A percentile compares a stretch with the other conserved stretches of the same genome.
These are phyloP conservation scores for Drosophila nr. perissopoda DNA, from an alignment of 2,888 invertebrate genomes.

Conservation along the genomic window DNA sequence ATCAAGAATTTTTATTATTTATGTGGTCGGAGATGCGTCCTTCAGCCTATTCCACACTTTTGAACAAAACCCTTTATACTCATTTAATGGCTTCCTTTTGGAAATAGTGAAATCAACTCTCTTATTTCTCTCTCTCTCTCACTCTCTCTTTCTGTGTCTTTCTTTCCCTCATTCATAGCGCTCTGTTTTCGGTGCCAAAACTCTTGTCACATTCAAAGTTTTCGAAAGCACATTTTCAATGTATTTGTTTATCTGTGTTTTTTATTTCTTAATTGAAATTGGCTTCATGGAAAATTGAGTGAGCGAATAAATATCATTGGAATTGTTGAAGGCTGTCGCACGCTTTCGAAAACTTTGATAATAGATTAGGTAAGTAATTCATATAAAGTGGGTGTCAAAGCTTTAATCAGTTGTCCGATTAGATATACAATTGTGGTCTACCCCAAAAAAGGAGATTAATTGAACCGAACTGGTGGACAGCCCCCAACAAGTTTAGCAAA, in stretches of 20 bases:
- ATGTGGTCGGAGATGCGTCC: no score
- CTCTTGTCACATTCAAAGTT: slow-evolving; percentile 77
- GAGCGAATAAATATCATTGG: slow-evolving; percentile 75
- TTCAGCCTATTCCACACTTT: background rate
- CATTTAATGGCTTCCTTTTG: background rate
- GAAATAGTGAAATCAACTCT: background rate
- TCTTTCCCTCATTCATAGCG: background rate
- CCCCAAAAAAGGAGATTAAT: slow-evolving; percentile 14
- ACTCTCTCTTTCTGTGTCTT: background rate
- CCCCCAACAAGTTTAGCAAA: slow-evolving; percentile 79
- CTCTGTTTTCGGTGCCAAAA: slow-evolving; percentile 3
- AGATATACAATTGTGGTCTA: slow-evolving; percentile 38
- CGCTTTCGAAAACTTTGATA: slow-evolving; percentile 85
- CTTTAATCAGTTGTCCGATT: slow-evolving; percentile 12
- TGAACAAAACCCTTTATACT: background rate
- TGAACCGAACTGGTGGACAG: slow-evolving; percentile 83
- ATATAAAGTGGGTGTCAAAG: slow-evolving; percentile 30
- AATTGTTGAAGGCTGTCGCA: slow-evolving; percentile 84
- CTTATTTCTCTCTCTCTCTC: background rate
- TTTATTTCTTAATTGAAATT: slow-evolving; percentile 20
- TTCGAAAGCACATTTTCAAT: slow-evolving; percentile 78
- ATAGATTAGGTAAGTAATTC: slow-evolving; percentile 7
- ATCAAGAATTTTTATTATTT: background rate
- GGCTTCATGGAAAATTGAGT: slow-evolving; percentile 13
- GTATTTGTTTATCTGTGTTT: background rate